A percentile compares a stretch with the other conserved stretches of the same genome.
Conservation (phyloP, 2,113 vertebrate species). For the Zosterops japonicus region DNA sequence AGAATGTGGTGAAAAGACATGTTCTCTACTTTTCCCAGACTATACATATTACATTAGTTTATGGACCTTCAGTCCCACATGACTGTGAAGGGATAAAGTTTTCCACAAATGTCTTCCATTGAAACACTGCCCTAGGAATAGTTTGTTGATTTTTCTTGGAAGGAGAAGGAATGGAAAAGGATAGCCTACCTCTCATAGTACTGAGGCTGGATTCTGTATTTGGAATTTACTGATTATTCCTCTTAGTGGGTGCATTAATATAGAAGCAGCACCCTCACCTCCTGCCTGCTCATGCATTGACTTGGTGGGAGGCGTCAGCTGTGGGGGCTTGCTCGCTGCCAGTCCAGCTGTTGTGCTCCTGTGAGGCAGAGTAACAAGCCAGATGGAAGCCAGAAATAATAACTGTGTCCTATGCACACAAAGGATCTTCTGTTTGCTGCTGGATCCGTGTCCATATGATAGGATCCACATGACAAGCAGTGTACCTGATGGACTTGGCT, state of each 20-base stretch:
- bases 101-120: background rate
- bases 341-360: conserved; percentile 33
- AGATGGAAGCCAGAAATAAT: conserved; percentile 11
- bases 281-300: background rate
- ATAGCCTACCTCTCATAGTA: background rate
- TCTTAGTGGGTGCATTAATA: background rate
- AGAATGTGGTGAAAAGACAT: background rate
- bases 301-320: background rate
- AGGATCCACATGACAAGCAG: background rate
- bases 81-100: background rate
- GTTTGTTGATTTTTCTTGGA: background rate
- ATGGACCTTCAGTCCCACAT: background rate
- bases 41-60: background rate
- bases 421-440: background rate
- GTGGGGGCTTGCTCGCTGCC: background rate
- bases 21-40: background rate
- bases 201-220: background rate
- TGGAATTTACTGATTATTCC: background rate
- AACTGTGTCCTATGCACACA: background rate
- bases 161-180: background rate
- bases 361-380: background rate
- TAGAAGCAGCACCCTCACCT: background rate
- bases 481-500: background rate
- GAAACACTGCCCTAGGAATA: background rate
- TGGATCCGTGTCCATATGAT: background rate